Evolutionary conservation across 2,797 vertebrate species (phyloP).

Genomic region (Eulemur albifrons): DNA sequence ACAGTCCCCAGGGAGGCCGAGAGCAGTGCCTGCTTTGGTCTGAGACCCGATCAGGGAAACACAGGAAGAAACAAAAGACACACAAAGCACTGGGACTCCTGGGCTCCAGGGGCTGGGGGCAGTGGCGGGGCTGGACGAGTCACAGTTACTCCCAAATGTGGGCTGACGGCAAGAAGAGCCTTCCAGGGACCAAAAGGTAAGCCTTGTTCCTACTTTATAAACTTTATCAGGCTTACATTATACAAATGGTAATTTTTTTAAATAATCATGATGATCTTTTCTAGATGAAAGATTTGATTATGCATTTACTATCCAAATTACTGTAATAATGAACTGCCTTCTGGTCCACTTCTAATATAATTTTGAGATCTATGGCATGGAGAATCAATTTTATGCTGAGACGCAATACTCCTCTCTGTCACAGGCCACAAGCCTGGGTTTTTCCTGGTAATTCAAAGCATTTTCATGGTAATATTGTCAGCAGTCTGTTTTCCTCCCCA

Average conservation of each 20-base stretch:
- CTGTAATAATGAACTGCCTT: background rate
- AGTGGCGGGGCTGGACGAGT: background rate
- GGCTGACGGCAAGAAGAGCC: background rate
- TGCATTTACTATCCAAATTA: background rate
- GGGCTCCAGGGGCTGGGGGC: fast-evolving
- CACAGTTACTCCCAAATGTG: background rate
- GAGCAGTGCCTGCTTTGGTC: background rate
- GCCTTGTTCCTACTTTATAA: background rate
- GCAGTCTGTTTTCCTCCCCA: background rate
- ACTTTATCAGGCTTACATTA: background rate
- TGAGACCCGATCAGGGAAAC: background rate
- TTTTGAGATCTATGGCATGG: background rate
- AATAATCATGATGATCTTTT: background rate
- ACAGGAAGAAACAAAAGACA: background rate
- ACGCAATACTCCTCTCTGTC: background rate
- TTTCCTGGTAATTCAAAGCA: background rate
- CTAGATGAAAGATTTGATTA: background rate
- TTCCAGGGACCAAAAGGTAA: background rate
- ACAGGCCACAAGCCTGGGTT: background rate
- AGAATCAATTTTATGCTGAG: background rate
- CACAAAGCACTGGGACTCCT: background rate
- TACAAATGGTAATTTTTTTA: background rate
- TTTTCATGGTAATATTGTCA: background rate
- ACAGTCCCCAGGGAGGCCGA: background rate
- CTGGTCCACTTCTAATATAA: background rate